These are phyloP conservation scores for Lithosia quadra DNA, from an alignment of 2,888 invertebrate genomes.

Conservation along the genomic window DNA sequence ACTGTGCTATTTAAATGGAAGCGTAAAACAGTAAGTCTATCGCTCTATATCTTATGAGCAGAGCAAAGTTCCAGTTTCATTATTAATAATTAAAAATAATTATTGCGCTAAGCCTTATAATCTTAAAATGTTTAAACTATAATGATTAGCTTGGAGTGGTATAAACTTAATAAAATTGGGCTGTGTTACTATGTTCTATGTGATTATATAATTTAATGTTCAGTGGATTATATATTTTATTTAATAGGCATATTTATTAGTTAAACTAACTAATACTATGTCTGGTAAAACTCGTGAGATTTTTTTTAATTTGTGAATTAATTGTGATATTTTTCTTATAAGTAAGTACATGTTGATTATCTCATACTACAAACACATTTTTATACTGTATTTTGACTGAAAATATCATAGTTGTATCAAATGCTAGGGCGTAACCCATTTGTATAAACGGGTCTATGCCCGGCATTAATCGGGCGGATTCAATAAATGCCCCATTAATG, in stretches of 20 bases:
- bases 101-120: constrained; percentile 39
- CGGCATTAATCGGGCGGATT: no score
- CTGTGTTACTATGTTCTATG: constrained; percentile 14
- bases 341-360: not conserved
- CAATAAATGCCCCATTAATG: no score
- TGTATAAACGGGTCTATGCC: no score
- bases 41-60: constrained; percentile 6
- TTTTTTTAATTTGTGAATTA: constrained; percentile 3
- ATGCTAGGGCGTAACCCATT: no score
- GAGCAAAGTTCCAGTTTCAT: constrained; percentile 32
- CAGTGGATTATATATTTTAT: not conserved
- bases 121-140: constrained; percentile 14
- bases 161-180: constrained; percentile 7
- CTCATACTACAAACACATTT: not conserved
- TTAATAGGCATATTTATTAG: not conserved
- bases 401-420: no score
- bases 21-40: not conserved
- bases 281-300: not conserved
- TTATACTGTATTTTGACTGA: not conserved
- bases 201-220: not conserved
- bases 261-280: not conserved
- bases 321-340: constrained; percentile 11
- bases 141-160: constrained; percentile 11
- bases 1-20: no score
- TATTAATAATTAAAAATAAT: constrained; percentile 33